A percentile compares a stretch with the other conserved stretches of the same genome.
Evolutionary conservation across 2,113 vertebrate genomes (phyloP).

Genomic region (Phrynosoma platyrhinos): DNA sequence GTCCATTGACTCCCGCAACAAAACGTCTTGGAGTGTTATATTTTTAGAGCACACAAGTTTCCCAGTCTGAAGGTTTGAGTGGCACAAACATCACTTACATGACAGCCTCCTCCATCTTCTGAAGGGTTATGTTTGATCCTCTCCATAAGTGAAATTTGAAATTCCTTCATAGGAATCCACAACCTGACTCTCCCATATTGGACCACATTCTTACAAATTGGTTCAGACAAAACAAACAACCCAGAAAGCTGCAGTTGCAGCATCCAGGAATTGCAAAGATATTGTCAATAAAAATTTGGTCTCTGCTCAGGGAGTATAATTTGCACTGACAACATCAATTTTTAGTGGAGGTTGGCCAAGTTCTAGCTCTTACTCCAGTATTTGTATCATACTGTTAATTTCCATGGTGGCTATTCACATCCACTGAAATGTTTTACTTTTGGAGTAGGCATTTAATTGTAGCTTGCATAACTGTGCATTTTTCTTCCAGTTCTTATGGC

Average conservation of each 20-base stretch:
- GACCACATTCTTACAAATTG: neutral
- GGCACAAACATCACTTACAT: too few relatives aligned
- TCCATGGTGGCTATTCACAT: neutral
- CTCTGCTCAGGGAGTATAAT: neutral
- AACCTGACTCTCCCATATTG: too few relatives aligned
- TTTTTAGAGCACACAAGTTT: too few relatives aligned
- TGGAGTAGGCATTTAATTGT: neutral
- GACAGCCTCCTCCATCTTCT: too few relatives aligned
- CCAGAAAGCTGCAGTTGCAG: neutral
- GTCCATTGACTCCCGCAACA: too few relatives aligned
- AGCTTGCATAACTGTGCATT: neutral
- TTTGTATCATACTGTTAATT: neutral
- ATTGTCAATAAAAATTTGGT: slow-evolving; percentile 4
- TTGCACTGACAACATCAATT: neutral
- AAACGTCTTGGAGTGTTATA: too few relatives aligned
- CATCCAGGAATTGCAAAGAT: neutral
- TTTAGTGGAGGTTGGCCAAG: slow-evolving; percentile 1
- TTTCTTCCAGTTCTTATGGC: neutral
- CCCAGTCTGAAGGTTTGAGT: too few relatives aligned
- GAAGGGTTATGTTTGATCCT: too few relatives aligned
- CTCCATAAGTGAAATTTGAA: too few relatives aligned
- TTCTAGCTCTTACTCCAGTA: neutral
- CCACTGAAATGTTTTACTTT: neutral
- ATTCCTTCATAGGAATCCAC: too few relatives aligned
- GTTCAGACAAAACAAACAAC: slow-evolving; percentile 10